Percentiles rank a stretch among this genome's conserved stretches.
Evolutionary conservation across 2,113 vertebrate species (phyloP).

Genomic region (Leiothrix lutea): DNA sequence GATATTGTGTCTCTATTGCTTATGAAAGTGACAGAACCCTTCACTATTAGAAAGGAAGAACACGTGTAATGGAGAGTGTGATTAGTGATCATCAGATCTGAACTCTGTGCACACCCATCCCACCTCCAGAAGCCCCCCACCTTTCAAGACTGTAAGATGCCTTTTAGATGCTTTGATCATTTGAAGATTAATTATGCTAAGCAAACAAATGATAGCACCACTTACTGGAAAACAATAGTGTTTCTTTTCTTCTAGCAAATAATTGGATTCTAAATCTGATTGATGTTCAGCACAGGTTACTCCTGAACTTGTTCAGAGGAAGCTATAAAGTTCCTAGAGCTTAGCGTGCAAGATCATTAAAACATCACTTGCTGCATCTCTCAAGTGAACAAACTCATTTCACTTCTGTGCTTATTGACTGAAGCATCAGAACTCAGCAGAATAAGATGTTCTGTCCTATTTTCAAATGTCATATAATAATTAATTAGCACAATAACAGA

Average conservation of each 20-base stretch:
- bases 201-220: background rate
- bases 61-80: rapidly evolving
- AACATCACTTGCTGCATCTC: background rate
- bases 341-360: background rate
- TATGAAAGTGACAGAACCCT: background rate
- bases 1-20: background rate
- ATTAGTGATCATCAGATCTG: background rate
- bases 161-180: background rate
- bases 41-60: background rate
- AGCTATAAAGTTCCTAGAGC: background rate
- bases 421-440: background rate
- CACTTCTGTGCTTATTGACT: background rate
- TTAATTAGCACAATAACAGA: background rate
- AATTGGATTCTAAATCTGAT: background rate
- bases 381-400: background rate
- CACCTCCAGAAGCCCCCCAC: background rate
- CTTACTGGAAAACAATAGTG: background rate
- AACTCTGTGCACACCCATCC: background rate
- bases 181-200: background rate
- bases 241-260: background rate
- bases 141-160: background rate
- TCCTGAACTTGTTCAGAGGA: background rate
- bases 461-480: background rate
- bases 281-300: background rate
- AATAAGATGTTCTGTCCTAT: background rate